phyloP scores from a whole-genome alignment of 2,113 vertebrate genomes.

The Salvelinus sp. region DNA sequence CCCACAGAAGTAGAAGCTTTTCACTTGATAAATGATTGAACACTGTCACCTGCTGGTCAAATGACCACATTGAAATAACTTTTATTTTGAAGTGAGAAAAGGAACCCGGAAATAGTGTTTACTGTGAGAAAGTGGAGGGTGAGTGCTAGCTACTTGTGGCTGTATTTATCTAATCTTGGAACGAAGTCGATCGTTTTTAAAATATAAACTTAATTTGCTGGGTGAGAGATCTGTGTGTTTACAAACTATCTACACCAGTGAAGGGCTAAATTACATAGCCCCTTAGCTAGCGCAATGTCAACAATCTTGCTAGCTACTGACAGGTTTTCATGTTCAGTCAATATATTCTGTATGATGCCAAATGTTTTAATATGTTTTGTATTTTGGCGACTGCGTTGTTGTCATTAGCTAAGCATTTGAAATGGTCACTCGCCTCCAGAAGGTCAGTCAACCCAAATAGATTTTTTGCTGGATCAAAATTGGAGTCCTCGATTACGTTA shows the following conservation, averaged over 20 bases:
- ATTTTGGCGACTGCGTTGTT: neutral
- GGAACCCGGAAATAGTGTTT: neutral
- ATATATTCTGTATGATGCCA: neutral
- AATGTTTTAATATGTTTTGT: neutral
- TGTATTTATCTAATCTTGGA: no score
- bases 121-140: constrained; percentile 2
- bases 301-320: neutral
- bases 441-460: neutral
- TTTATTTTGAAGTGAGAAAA: constrained; percentile 3
- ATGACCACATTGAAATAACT: neutral
- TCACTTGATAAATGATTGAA: neutral
- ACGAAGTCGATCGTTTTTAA: no score
- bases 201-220: no score
- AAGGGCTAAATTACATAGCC: no score
- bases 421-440: neutral
- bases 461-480: no score
- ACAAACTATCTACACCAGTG: no score
- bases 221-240: no score
- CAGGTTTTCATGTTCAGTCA: neutral
- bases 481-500: no score
- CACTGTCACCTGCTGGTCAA: constrained; percentile 37
- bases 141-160: neutral
- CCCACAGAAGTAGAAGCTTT: no score
- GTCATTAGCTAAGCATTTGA: neutral
- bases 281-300: neutral